Percentiles rank a stretch among this genome's conserved stretches.
Evolutionary conservation across 2,113 vertebrate genomes (phyloP).

Genomic region (Dinomys branickii): DNA sequence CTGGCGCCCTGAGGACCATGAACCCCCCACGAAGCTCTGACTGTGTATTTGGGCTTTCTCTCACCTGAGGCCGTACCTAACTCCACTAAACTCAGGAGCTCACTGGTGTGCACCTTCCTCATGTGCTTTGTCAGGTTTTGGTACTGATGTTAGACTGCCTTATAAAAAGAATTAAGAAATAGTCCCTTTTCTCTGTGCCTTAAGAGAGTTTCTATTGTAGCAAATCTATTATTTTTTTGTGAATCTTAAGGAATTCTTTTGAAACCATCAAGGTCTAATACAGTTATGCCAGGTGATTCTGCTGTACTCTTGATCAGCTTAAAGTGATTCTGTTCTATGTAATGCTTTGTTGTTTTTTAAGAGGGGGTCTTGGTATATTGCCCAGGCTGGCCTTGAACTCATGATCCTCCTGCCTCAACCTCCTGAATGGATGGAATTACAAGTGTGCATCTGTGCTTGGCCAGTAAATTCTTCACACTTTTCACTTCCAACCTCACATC

Average conservation of each 20-base stretch:
- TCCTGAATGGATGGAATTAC: background rate
- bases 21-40: background rate
- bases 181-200: background rate
- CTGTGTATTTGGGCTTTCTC: background rate
- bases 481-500: background rate
- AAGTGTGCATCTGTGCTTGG: background rate
- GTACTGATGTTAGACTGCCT: background rate
- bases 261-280: background rate
- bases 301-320: background rate
- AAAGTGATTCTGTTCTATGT: background rate
- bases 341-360: background rate
- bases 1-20: background rate
- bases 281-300: background rate
- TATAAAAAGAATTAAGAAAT: background rate
- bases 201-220: background rate
- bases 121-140: background rate
- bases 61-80: background rate
- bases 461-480: background rate
- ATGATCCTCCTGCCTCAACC: background rate
- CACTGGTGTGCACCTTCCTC: background rate
- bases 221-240: background rate
- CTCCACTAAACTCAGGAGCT: background rate
- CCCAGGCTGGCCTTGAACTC: background rate
- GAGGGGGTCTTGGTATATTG: background rate
- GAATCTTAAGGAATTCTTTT: background rate